Conservation (phyloP, 23 tunicate species). For the Ciona savignyi region DNA sequence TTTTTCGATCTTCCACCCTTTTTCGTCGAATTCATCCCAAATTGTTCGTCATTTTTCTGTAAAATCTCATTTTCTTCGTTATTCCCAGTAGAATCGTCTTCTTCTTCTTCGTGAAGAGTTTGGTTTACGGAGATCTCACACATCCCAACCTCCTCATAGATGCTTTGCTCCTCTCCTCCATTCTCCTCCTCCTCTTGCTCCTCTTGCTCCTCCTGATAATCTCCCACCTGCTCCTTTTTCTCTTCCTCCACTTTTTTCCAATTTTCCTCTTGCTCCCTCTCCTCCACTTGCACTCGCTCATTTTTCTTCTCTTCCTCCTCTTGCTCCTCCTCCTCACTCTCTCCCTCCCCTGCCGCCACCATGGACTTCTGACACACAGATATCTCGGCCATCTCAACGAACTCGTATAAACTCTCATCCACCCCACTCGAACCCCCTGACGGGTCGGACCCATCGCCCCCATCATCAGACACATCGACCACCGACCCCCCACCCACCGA, state of each 20-base stretch:
- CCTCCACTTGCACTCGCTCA: too few relatives aligned
- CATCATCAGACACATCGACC: background rate
- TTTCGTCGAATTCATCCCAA: too few relatives aligned
- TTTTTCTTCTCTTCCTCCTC: too few relatives aligned
- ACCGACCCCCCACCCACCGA: background rate
- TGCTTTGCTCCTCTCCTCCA: too few relatives aligned
- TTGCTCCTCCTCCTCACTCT: too few relatives aligned
- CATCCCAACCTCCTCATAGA: slow-evolving; percentile 34
- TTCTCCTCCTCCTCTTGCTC: background rate
- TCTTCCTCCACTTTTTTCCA: too few relatives aligned
- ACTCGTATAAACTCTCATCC: slow-evolving; percentile 3
- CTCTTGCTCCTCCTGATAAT: background rate
- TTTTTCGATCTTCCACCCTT: too few relatives aligned
- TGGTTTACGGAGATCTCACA: slow-evolving; percentile 25
- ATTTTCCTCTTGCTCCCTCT: too few relatives aligned
- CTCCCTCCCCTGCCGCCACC: too few relatives aligned
- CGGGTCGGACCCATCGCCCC: background rate
- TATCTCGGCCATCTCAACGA: slow-evolving; percentile 8
- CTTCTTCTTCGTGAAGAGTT: background rate
- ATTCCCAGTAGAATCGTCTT: too few relatives aligned
- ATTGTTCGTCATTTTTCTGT: too few relatives aligned
- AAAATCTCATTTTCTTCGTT: too few relatives aligned
- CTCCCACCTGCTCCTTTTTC: background rate
- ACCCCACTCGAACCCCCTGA: background rate
- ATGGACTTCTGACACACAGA: background rate